Base-by-base conservation (phyloP, 2,113 vertebrate species). In the Uria aalge region DNA sequence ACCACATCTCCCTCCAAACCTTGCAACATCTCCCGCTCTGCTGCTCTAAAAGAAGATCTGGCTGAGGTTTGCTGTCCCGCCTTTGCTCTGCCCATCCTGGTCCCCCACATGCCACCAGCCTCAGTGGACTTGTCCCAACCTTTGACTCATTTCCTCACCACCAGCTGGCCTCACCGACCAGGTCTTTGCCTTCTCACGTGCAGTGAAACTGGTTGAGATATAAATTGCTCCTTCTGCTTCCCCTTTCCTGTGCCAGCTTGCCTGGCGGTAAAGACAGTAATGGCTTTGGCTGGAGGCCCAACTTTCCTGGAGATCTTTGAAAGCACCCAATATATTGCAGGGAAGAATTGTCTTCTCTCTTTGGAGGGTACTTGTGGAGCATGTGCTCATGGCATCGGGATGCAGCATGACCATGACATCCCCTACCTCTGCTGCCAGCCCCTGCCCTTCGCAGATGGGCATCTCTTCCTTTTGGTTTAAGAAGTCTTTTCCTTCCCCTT, bases 171-270 rank as follows among this genome's bases (percentile, higher is more conserved):
- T 86, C 26, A n/a, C 30, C 19, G 40, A 29, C 8, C 19, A 45
- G 20, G 5, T 50, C 59, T 68, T 82, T 64, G 43, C 14, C 41
- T 75, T 93, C 48, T 60, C 11, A 4, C 0, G 1, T 47, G 36
- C 67, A 45, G 26, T 3, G 13, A 88, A 94, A 60, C 20, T 26
- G 19, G 12, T 10, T 36, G 30, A 82, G 90, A 15, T 68, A 85
- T 7, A 76, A 88, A 95, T 72, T 71, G 14, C 71, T 90, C 52
- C 36, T 85, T 69, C 79, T 34, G 57, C 41, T 95, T 94, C 78
- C 36, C 38, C 57, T 59, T 88, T 76, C 29, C 56, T 43, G 17
- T 60, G 74, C 43, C 53, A 72, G 0, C n/a, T 19, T 24, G 43
- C 34, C 81, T 79, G 62, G 30, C 2, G 36, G 66, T 85, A 68